Base-by-base conservation (phyloP, 2,888 invertebrate species). In the Dryobotodes eremita region DNA sequence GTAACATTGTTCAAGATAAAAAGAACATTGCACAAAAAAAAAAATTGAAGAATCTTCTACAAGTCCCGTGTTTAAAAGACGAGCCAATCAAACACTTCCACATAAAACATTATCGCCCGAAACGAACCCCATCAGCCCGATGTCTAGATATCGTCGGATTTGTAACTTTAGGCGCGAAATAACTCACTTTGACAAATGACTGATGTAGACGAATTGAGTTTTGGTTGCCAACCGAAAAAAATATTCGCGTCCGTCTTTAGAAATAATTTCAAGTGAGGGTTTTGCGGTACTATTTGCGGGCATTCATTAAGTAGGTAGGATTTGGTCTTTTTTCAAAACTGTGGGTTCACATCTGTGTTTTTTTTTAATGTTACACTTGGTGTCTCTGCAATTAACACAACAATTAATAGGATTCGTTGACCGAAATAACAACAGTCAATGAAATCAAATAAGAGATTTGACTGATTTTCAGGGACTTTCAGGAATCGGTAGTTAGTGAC, bases 111-210 rank as follows among this genome's bases (percentile, higher is more conserved):
- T 83, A 74, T 82, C 69, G 61, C 11, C 46, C 55, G 23, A 68
- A 83, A 50, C 73, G 64, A 71, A 77, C 65, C 61, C 79, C 72
- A 77, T 77, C 77, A 69, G 73, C 42, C 71, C 46, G 69, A 80
- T 77, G 77, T 80, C 86, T 77, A 87, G 85, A 83, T 87, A 81
- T 79, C 77, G 55, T 48, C 55, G 77, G 80, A 75, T 82, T 88
- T 82, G 77, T 82, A 77, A 73, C 83, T 71, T 15, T 84, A 83
- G 85, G 87, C 85, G 87, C 50, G 84, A 88, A 89, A 89, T 90
- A 89, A 89, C 87, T 90, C 91, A 88, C 87, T 89, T 87, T 90
- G 90, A 91, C 91, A 91, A 91, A 91, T 91, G 88, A 89, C 80
- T 88, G 84, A 86, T 85, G 85, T 80, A 86, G 89, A 91, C 82